Conservation (phyloP, 2,797 vertebrate species). For the Amblyopsis hoosieri region DNA sequence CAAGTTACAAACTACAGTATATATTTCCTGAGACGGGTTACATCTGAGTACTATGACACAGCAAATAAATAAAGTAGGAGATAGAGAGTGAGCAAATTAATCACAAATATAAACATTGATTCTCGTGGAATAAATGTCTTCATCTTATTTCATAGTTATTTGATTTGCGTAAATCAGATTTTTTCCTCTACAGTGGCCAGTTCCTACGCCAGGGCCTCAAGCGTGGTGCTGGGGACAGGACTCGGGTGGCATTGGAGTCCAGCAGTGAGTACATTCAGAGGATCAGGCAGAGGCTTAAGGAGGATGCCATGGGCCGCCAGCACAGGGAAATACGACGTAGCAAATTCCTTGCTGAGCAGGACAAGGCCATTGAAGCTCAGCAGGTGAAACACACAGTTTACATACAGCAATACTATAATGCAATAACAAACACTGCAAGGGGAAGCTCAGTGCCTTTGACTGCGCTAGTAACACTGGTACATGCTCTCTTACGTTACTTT, state of each 20-base stretch:
- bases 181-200: slow-evolving; percentile 36
- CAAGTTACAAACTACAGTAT: not conserved
- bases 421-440: too few species aligned
- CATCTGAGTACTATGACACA: too few species aligned
- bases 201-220: slow-evolving; percentile 7
- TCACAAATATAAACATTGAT: too few species aligned
- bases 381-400: slow-evolving; percentile 78
- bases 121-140: too few species aligned
- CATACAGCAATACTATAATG: not conserved
- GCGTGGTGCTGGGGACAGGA: slow-evolving; percentile 16
- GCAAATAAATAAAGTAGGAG: too few species aligned
- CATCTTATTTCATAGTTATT: too few species aligned
- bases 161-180: not conserved
- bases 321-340: slow-evolving; percentile 84
- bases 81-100: too few species aligned
- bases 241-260: slow-evolving; percentile 76
- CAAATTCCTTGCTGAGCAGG: slow-evolving; percentile 82
- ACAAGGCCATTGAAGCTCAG: slow-evolving; percentile 82
- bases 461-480: too few species aligned
- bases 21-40: not conserved
- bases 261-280: slow-evolving; percentile 84
- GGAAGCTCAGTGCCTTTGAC: too few species aligned
- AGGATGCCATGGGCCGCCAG: slow-evolving; percentile 77
- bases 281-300: slow-evolving; percentile 83
- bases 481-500: too few species aligned